Evolutionary conservation across 2,888 invertebrate species (phyloP), one percentile per base, ranked within the genome.

Genomic region (Macrosiphum euphorbiae): DNA sequence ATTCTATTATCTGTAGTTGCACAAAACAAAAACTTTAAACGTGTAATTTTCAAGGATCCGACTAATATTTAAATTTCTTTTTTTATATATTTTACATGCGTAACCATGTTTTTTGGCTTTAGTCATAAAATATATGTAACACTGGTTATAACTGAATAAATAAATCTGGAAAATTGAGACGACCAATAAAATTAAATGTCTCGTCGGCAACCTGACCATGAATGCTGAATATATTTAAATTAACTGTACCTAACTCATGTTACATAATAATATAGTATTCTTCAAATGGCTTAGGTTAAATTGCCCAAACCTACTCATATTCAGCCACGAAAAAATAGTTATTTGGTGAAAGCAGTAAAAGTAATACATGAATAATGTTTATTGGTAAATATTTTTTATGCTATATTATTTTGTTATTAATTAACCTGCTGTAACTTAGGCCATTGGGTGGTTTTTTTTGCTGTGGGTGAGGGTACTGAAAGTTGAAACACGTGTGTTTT

Each of bases 91-190:
- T 28, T 86, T 47, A 47, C 44, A 28, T 28, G n/a, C 28, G n/a
- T n/a, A 86, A 47, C 47, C 16, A 78, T 28, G 28, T 86, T 86
- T 58, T 86, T 41, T 5, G 28, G 16, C 13, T 47, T 28, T 16
- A 47, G n/a, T n/a, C 86, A 13, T 86, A n/a, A 86, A 86, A 47
- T 47, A 0, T 41, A 2, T 41, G 20, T 24, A 35, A 41, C 20
- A 5, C 20, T 78, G 20, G 20, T 35, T 78, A 55, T 52, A 88
- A 88, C 55, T 35, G 20, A 88, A 55, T 26, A 90, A 61, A 90
- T 67, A 67, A 90, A 89, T 61, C 28, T 90, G 47, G 20, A 47
- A 61, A 90, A 61, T n/a, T 47, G 61, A 89, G 28, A 89, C 28
- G 89, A n/a, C 44, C 28, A 10, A 35, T 67, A 90, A 67, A 67